Base-by-base conservation (phyloP, 1,140 invertebrate species). In the Heliothis virescens region DNA sequence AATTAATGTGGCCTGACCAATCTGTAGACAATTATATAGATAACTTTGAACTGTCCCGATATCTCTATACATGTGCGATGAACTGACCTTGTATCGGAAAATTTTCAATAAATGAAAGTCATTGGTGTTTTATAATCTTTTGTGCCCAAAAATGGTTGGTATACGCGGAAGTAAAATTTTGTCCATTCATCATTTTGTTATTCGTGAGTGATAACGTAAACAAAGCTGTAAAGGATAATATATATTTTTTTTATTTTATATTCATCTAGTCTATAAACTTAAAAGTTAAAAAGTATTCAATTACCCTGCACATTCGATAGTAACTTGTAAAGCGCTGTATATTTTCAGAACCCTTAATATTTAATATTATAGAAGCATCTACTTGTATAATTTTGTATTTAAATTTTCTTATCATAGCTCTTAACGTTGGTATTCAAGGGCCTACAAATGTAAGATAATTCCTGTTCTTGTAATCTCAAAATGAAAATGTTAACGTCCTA, bases 1-100 rank as follows among this genome's bases (percentile, higher is more conserved):
- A 89, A 89, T 89, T 90, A 89, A 88, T 86, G 86, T 81, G 65
- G 60, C 57, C 60, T 84, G 80, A 82, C 84, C 82, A 83, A 82
- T 83, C 80, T 65, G 76, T 12, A 81, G 80, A 83, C 81, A 87
- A 87, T 87, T 86, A 82, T 50, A 16, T 60, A 59, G 67, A 79
- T 82, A 77, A 57, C 52, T 76, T 16, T 78, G 50, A 52, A 76
- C 57, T 62, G 73, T 76, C 59, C 47, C 73, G 73, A 76, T 76
- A 52, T 76, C 73, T 76, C 57, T 76, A 76, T 76, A 76, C 73
- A 34, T 62, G 26, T 12, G 11, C 18, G 16, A 5, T 26, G 47
- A 52, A 52, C 5, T 47, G 71, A 63, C 73, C 73, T 76, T 63
- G 73, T 9, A 10, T 21, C 12, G 41, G 50, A 76, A 21, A 21